A percentile compares a stretch with the other conserved stretches of the same genome.
These are phyloP conservation scores for Zaprionus ornatus DNA, from an alignment of 1,140 invertebrate genomes.

Conservation along the genomic window DNA sequence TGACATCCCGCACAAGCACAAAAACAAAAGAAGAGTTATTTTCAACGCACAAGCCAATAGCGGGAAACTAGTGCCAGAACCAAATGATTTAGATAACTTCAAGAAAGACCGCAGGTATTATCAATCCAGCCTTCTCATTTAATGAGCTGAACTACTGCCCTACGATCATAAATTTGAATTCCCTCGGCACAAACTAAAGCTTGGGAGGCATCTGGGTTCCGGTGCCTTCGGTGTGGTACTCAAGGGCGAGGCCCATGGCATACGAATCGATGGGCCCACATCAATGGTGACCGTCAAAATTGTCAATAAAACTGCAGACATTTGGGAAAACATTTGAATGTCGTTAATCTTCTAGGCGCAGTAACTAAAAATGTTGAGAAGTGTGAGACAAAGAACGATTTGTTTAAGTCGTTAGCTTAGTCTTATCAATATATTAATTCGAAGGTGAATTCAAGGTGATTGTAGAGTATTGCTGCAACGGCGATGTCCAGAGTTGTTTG, in stretches of 20 bases:
- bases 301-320: constrained; percentile 91
- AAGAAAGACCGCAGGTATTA: constrained; percentile 90
- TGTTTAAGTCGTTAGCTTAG: neutral
- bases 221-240: constrained; percentile 97
- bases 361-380: constrained; percentile 95
- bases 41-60: too few species aligned
- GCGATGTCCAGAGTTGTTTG: constrained; percentile 95
- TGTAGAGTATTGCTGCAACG: constrained; percentile 96
- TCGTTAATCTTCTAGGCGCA: constrained; percentile 96
- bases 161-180: constrained; percentile 95
- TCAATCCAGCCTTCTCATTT: constrained; percentile 94
- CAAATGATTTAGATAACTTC: constrained; percentile 89
- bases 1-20: too few species aligned
- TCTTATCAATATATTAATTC: neutral
- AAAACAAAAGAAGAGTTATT: too few species aligned
- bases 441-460: constrained; percentile 94
- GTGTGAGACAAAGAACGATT: constrained; percentile 85
- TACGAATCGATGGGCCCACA: constrained; percentile 88
- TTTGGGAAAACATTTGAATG: constrained; percentile 96
- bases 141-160: constrained; percentile 95
- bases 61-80: too few species aligned
- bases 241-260: constrained; percentile 92
- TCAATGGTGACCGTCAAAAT: constrained; percentile 94
- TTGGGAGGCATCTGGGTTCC: constrained; percentile 94
- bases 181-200: constrained; percentile 91